phyloP scores from a whole-genome alignment of 2,888 invertebrate genomes.

The Drosophila hamatofila region DNA sequence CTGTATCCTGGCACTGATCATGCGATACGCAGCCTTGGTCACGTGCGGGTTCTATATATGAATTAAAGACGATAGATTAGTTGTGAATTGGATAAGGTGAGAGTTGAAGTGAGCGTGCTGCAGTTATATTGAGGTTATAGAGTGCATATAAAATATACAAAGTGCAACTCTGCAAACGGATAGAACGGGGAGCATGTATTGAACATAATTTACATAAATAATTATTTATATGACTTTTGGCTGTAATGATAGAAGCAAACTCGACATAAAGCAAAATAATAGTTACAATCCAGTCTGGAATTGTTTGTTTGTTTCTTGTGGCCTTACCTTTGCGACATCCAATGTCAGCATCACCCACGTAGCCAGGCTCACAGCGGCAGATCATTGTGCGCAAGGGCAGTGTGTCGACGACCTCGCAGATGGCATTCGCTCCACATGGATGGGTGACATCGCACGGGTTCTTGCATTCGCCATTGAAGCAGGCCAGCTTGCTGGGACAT shows the following conservation, averaged over 20 bases:
- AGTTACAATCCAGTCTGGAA: neutral
- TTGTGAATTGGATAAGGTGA: neutral
- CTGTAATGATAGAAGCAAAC: conserved; percentile 73
- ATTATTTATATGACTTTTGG: conserved; percentile 55
- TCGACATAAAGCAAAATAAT: conserved; percentile 46
- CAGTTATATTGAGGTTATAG: conserved; percentile 61
- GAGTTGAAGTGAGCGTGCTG: conserved; percentile 47
- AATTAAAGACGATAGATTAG: conserved; percentile 9
- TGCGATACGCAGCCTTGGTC: conserved; percentile 89
- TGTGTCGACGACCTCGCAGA: conserved; percentile 94
- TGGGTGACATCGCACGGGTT: conserved; percentile 92
- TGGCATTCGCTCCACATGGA: conserved; percentile 92
- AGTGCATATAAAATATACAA: conserved; percentile 51
- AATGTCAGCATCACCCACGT: conserved; percentile 93
- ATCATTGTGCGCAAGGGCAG: conserved; percentile 94
- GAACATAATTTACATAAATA: conserved; percentile 19
- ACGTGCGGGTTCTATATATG: conserved; percentile 78
- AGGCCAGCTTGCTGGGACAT: conserved; percentile 94
- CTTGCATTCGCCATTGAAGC: conserved; percentile 91
- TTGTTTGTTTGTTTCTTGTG: neutral
- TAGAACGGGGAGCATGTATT: conserved; percentile 5
- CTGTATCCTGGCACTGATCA: conserved; percentile 90
- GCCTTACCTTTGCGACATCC: conserved; percentile 91
- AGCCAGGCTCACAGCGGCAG: conserved; percentile 93
- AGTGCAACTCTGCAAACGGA: conserved; percentile 60